Evolutionary conservation across 2,113 vertebrate genomes (phyloP).

Genomic region (Dryoscopus gambensis): DNA sequence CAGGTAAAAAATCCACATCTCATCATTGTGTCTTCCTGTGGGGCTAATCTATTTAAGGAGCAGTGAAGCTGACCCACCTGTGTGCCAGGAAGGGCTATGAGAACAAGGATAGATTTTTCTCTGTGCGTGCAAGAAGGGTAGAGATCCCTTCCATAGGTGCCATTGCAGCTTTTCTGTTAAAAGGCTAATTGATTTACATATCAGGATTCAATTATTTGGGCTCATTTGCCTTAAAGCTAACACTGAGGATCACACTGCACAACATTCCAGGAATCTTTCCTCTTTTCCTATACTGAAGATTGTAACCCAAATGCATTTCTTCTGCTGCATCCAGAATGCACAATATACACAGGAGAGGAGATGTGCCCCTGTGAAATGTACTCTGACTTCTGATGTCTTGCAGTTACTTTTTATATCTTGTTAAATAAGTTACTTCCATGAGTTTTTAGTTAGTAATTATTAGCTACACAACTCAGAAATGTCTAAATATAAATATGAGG

Average conservation of each 20-base stretch:
- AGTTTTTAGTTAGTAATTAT: constrained; percentile 57
- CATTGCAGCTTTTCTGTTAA: not conserved
- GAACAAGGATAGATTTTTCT: not conserved
- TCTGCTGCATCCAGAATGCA: not conserved
- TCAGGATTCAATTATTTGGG: not conserved
- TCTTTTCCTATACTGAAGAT: not conserved
- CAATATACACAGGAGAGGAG: constrained; percentile 1
- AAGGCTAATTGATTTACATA: not conserved
- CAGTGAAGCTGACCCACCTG: not conserved
- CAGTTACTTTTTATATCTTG: constrained; percentile 25
- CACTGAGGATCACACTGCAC: not conserved
- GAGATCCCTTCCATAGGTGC: not conserved
- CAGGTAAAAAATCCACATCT: not conserved
- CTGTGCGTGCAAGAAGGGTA: not conserved
- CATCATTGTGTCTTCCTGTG: not conserved
- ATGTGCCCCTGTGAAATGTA: constrained; percentile 36
- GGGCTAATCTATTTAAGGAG: not conserved
- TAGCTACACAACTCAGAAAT: constrained; percentile 57
- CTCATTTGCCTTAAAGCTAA: not conserved
- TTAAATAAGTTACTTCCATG: constrained; percentile 57
- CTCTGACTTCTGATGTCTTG: constrained; percentile 41
- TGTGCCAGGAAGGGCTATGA: not conserved
- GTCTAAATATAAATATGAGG: constrained; percentile 49
- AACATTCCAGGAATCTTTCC: not conserved
- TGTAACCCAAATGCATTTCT: not conserved